Base-by-base conservation (phyloP, 2,797 vertebrate genomes). In the Glyptemys insculpta region DNA sequence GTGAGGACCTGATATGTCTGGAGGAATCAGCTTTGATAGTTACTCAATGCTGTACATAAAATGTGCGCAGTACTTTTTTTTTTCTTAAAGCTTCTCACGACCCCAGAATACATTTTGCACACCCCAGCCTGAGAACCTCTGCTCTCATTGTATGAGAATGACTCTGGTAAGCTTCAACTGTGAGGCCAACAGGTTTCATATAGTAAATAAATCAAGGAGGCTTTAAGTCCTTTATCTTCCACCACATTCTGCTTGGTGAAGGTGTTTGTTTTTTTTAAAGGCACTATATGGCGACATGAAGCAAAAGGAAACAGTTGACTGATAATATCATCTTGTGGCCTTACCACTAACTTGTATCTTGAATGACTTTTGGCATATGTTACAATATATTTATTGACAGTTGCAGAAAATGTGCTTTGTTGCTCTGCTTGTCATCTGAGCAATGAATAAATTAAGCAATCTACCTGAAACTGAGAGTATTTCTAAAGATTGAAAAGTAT, bases 171-270 rank as follows among this genome's bases (percentile, higher is more conserved):
- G 91, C 87, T 92, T 94, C 80, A 92, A 41, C 49, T 59, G 89
- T 92, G 95, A 93, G 80, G 74, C 41, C 68, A 80, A 21, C 44
- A 94, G 72, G 6, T 27, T 79, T 87, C 53, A 74, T n/a, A 72
- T 56, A 90, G 90, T 78, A 91, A 85, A 87, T 90, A 96, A 96
- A 96, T 96, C 90, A 96, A 15, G 37, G 78, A 91, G 86, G 72
- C 54, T 81, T 86, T 87, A 68, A 86, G 81, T 15, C 44, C 34
- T 84, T 93, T 81, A 94, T 53, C 56, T 93, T 93, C 76, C 87
- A 59, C 54, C 82, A 21, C 82, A 65, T 79, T 50, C n/a, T 95
- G 44, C 65, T 94, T 59, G 8, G 31, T 65, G 62, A 62, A 15
- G 31, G 21, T 3, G 34, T 8, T 59, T 29, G 7, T 4, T 31